A percentile compares a stretch with the other conserved stretches of the same genome.
Evolutionary conservation across 2,888 invertebrate genomes (phyloP).

Genomic region (Andricus quercusramuli): DNA sequence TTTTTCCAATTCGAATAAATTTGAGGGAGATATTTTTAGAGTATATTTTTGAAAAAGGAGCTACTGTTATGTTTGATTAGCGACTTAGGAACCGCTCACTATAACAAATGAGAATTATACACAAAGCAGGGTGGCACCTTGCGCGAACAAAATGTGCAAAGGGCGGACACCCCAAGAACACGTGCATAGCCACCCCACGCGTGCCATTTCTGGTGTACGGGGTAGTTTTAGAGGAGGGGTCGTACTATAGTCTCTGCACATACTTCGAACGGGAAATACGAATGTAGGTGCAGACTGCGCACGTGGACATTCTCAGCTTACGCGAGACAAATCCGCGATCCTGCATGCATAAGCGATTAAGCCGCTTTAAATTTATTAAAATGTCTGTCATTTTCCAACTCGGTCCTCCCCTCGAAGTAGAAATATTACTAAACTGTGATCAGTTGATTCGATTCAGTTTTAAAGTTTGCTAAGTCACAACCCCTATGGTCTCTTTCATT

Average conservation of each 20-base stretch:
- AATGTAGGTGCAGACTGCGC: conserved; percentile 60
- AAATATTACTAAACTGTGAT: conserved; percentile 41
- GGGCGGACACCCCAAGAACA: conserved; percentile 66
- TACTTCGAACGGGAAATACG: conserved; percentile 52
- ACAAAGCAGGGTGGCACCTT: conserved; percentile 67
- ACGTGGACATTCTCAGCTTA: conserved; percentile 79
- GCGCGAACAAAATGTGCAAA: conserved; percentile 59
- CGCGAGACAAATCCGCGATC: conserved; percentile 78
- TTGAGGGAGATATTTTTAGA: too few species aligned
- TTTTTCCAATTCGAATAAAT: too few species aligned
- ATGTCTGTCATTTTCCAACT: conserved; percentile 69
- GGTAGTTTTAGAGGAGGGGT: conserved; percentile 51
- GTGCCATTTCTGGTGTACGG: conserved; percentile 66
- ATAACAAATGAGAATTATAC: conserved; percentile 26
- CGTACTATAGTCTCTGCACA: conserved; percentile 45
- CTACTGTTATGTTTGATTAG: conserved; percentile 13
- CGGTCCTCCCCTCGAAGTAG: not conserved
- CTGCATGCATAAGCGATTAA: conserved; percentile 78
- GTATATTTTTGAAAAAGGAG: too few species aligned
- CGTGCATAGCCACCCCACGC: conserved; percentile 69
- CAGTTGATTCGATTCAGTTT: conserved; percentile 33
- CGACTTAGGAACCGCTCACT: conserved; percentile 27
- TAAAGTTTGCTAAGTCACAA: conserved; percentile 11
- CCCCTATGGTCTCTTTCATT: conserved; percentile 4
- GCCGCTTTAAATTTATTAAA: conserved; percentile 78